phyloP scores from a whole-genome alignment of 2,888 invertebrate genomes.

The Pammene fasciana region DNA sequence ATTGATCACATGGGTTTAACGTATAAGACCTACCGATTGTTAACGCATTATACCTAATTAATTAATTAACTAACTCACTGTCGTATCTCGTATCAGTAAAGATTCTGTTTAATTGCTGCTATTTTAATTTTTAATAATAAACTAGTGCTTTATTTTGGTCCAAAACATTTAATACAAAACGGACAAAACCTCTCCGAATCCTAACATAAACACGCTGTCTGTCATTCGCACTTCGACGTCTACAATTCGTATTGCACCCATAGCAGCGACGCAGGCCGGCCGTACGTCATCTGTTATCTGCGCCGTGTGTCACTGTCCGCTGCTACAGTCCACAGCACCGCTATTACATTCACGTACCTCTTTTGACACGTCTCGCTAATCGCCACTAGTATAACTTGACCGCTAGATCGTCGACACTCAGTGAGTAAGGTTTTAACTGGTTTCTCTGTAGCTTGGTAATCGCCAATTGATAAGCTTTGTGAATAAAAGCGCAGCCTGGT shows the following conservation, averaged over 20 bases:
- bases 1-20: too few relatives aligned
- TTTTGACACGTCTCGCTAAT: neutral
- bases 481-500: conserved; percentile 10
- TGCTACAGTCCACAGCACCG: conserved; percentile 27
- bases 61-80: too few relatives aligned
- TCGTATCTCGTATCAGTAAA: too few relatives aligned
- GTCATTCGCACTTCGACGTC: conserved; percentile 61
- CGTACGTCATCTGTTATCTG: conserved; percentile 75
- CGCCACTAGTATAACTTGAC: neutral
- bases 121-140: too few relatives aligned
- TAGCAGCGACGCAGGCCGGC: conserved; percentile 53
- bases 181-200: conserved; percentile 11
- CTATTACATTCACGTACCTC: conserved; percentile 1
- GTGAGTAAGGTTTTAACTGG: neutral
- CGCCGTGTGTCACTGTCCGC: conserved; percentile 71
- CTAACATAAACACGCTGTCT: conserved; percentile 48
- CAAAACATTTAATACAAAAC: too few relatives aligned
- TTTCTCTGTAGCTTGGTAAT: neutral
- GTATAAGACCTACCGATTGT: too few relatives aligned
- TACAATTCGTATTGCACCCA: conserved; percentile 59
- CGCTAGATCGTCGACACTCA: neutral
- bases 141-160: too few relatives aligned
- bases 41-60: too few relatives aligned
- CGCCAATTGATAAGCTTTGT: neutral
- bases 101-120: too few relatives aligned